Evolutionary conservation across 2,797 vertebrate genomes (phyloP), one percentile per base, ranked within the genome.

Genomic region (Notolepis coatsorum): DNA sequence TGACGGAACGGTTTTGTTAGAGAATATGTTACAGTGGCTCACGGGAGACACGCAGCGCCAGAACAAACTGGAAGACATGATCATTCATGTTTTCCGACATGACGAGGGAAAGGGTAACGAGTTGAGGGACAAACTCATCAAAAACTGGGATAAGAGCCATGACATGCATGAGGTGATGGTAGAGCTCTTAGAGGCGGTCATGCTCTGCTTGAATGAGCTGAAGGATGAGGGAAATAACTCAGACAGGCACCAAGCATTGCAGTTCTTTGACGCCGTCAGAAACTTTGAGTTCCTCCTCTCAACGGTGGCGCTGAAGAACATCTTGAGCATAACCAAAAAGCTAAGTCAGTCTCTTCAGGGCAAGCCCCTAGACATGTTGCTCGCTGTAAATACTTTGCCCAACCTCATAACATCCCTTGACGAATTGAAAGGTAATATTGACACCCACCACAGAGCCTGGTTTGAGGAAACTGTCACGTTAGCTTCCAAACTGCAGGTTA

Each of bases 221-320:
- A 90, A 82, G 56, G 65, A 43, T 17, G 77, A 84, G 21, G 89
- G 83, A 18, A 69, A 59, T 9, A 3, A 58, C 37, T 42, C 82
- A 7, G 66, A 83, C 53, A 84, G 59, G 59, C 84, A 77, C 30
- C 84, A 91, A 50, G 92, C 91, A 0, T 56, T 61, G 1, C 62
- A 68, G 24, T 92, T 92, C 65, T 88, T 88, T 3, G 47, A 69
- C 6, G 45, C 77, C 0, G 58, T 93, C 67, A 73, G 90, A 57
- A 91, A 84, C 77, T 94, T 94, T 80, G 90, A 94, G 64, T 93
- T 94, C 57, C 86, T 94, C 60, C 77, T 94, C 6, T 84, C 88
- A 0, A 68, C 88, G 1, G 90, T 93, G 54, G 91, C 92, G 31
- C 87, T 88, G 74, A 93, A 92, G 68, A 90, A 91, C n/a, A 43